Evolutionary conservation across 2,888 invertebrate species (phyloP).

Genomic region (Drosophila colorata): DNA sequence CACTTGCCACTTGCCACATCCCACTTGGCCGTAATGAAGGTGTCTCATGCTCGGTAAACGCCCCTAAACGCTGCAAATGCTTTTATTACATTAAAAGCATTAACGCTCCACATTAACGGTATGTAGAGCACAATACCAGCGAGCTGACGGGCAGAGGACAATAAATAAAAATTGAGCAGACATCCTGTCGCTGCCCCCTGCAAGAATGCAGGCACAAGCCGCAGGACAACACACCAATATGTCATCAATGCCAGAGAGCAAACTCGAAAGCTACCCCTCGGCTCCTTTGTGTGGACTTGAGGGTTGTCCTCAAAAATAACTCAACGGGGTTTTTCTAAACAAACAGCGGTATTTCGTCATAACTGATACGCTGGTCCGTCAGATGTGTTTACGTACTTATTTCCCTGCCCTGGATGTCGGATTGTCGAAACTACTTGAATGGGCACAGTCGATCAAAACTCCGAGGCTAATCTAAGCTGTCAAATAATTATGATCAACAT

Average conservation of each 20-base stretch:
- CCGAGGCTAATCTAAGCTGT: no score
- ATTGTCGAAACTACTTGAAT: background rate
- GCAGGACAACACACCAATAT: constrained; percentile 67
- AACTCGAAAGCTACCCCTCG: constrained; percentile 30
- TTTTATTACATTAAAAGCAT: constrained; percentile 82
- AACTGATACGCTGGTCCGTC: constrained; percentile 38
- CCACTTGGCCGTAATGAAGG: constrained; percentile 29
- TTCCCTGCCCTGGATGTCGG: background rate
- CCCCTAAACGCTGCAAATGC: constrained; percentile 75
- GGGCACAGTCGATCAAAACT: background rate
- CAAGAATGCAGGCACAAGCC: constrained; percentile 48
- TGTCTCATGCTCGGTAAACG: constrained; percentile 43
- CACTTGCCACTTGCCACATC: background rate
- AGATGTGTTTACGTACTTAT: constrained; percentile 47
- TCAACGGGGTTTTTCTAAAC: constrained; percentile 38
- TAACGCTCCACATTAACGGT: constrained; percentile 71
- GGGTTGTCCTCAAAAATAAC: constrained; percentile 35
- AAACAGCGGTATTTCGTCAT: constrained; percentile 71
- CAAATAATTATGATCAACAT: background rate
- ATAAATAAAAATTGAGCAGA: constrained; percentile 33
- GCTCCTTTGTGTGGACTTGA: constrained; percentile 8
- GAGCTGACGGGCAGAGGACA: constrained; percentile 37
- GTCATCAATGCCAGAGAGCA: constrained; percentile 71
- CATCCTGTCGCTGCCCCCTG: background rate
- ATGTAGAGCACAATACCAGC: constrained; percentile 72